Conservation (phyloP, 2,888 invertebrate genomes). For the Antheraea assamensis region DNA sequence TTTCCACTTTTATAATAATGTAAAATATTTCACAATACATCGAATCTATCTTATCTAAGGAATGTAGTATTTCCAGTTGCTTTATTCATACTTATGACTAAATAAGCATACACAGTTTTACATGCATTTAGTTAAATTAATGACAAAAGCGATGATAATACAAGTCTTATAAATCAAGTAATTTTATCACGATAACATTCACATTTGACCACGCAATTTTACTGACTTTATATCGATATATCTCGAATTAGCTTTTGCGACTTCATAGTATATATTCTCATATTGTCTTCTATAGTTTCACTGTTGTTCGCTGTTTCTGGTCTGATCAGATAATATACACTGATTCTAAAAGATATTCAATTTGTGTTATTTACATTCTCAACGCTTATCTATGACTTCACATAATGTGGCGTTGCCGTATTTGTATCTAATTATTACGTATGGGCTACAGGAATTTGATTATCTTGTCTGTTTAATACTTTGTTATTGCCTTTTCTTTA, state of each 20-base stretch:
- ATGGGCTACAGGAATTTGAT: neutral
- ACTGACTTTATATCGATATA: neutral
- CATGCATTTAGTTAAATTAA: neutral
- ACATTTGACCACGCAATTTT: neutral
- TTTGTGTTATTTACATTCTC: neutral
- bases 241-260: neutral
- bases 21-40: neutral
- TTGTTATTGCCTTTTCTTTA: neutral
- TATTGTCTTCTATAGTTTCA: neutral
- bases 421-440: constrained; percentile 2
- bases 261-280: neutral
- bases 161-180: neutral
- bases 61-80: constrained; percentile 9
- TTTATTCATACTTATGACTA: neutral
- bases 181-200: neutral
- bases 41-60: constrained; percentile 12
- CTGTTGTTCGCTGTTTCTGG: too few relatives aligned
- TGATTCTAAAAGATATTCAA: neutral
- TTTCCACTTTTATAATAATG: constrained; percentile 5
- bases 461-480: constrained; percentile 1
- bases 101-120: neutral
- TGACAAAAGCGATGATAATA: neutral
- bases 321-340: neutral
- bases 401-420: neutral
- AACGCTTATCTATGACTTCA: neutral